phyloP scores from a whole-genome alignment of 1,140 invertebrate genomes.

The Orchesella cincta region DNA sequence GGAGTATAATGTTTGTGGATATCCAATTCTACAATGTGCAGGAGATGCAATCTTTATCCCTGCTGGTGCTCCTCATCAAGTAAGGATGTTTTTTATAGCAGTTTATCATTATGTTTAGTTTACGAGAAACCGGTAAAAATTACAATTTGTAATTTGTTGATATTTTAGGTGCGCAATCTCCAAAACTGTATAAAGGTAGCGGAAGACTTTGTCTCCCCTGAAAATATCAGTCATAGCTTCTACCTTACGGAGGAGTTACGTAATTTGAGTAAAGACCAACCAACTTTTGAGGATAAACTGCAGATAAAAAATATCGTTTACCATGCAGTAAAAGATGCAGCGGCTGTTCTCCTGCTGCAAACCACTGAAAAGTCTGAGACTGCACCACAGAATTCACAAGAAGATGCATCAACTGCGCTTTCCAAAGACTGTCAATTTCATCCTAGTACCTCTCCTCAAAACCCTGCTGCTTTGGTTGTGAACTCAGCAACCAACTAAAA shows the following conservation, averaged over 20 bases:
- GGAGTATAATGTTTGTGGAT: constrained; percentile 92
- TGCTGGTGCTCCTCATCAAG: constrained; percentile 94
- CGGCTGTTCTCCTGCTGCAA: constrained; percentile 63
- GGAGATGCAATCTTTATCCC: constrained; percentile 99
- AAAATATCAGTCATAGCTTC: constrained; percentile 95
- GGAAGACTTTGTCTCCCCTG: constrained; percentile 97
- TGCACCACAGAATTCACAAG: background rate
- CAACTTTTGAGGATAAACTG: constrained; percentile 96
- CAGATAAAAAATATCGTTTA: constrained; percentile 99
- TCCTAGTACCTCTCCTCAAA: constrained; percentile 10
- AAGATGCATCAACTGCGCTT: constrained; percentile 10
- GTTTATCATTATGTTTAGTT: background rate
- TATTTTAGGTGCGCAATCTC: constrained; percentile 79
- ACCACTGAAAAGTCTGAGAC: constrained; percentile 11
- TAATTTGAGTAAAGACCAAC: constrained; percentile 87
- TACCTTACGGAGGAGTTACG: constrained; percentile 94
- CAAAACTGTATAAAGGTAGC: constrained; percentile 98
- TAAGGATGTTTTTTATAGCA: too few species aligned
- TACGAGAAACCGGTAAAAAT: constrained; percentile 16
- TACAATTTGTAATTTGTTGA: background rate
- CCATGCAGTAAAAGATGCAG: constrained; percentile 92
- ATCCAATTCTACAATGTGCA: constrained; percentile 91
- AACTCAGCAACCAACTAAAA: constrained; percentile 4
- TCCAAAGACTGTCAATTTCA: constrained; percentile 26
- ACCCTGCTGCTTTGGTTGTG: constrained; percentile 7